These are phyloP conservation scores for Synanthedon tipuliformis DNA, from an alignment of 2,888 invertebrate genomes.

Conservation along the genomic window DNA sequence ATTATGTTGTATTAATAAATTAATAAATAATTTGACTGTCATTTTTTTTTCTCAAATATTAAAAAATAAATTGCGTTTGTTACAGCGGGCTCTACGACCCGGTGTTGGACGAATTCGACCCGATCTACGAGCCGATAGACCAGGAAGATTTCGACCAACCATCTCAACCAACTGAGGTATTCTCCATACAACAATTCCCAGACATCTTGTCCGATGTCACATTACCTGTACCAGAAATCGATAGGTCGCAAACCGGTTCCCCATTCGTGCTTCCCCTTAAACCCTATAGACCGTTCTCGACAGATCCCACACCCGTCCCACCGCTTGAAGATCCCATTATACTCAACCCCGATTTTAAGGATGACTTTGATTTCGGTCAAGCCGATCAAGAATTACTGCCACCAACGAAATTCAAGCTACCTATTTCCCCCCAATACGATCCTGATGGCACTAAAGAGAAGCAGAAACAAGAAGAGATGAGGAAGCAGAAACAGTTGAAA, in stretches of 20 bases:
- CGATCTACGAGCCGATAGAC: conserved; percentile 42
- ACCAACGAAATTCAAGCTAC: conserved; percentile 40
- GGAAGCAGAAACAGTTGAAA: conserved; percentile 1
- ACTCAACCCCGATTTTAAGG: conserved; percentile 39
- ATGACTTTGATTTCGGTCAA: conserved; percentile 27
- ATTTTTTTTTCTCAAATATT: conserved; percentile 1
- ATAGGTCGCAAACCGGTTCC: conserved; percentile 34
- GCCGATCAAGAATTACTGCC: conserved; percentile 19
- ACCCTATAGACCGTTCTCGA: conserved; percentile 48
- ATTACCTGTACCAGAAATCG: conserved; percentile 4
- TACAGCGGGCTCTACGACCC: conserved; percentile 59
- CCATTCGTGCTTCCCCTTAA: conserved; percentile 32
- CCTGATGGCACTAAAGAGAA: conserved; percentile 29
- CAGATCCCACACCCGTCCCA: conserved; percentile 37
- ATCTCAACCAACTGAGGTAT: conserved; percentile 52
- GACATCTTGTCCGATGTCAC: conserved; percentile 13
- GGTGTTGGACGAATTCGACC: conserved; percentile 51
- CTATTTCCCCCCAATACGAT: conserved; percentile 48
- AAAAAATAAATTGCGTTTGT: conserved; percentile 10
- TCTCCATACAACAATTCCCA: conserved; percentile 26
- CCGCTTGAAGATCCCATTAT: conserved; percentile 50
- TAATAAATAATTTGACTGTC: too few species aligned
- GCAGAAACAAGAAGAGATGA: conserved; percentile 10
- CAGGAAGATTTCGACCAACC: conserved; percentile 49
- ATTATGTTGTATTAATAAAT: too few species aligned